A percentile compares a stretch with the other conserved stretches of the same genome.
Evolutionary conservation across 2,797 vertebrate genomes (phyloP).

Genomic region (Tolypeutes matacus): DNA sequence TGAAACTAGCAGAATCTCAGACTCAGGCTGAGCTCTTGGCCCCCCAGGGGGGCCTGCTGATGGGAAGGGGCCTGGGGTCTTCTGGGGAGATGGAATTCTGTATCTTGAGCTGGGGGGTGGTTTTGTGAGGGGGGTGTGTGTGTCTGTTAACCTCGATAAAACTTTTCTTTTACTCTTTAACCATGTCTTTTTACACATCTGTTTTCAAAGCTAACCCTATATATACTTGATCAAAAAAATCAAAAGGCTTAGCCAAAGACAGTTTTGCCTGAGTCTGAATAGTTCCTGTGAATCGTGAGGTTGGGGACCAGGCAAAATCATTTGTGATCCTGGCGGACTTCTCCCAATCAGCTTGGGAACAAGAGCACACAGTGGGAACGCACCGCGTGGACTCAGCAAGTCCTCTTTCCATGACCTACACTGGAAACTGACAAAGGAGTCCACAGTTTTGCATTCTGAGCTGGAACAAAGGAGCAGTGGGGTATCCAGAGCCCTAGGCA

Average conservation of each 20-base stretch:
- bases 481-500: not conserved
- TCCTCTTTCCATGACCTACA: fast-evolving
- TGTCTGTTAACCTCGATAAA: not conserved
- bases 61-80: not conserved
- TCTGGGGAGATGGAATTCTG: not conserved
- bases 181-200: not conserved
- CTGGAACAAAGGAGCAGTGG: not conserved
- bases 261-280: not conserved
- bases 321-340: fast-evolving
- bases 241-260: not conserved
- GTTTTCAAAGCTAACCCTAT: not conserved
- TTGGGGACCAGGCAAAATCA: not conserved
- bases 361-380: fast-evolving
- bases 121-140: fast-evolving
- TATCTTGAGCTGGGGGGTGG: not conserved
- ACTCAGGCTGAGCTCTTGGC: not conserved
- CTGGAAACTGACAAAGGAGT: not conserved
- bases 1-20: not conserved
- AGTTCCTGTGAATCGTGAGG: not conserved
- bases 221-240: not conserved
- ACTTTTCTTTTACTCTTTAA: not conserved
- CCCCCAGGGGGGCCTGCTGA: fast-evolving
- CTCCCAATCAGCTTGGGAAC: not conserved
- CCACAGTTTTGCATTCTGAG: not conserved
- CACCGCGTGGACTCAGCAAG: fast-evolving